phyloP scores from a whole-genome alignment of 2,888 invertebrate genomes.

The Cyrtodaria siliqua region DNA sequence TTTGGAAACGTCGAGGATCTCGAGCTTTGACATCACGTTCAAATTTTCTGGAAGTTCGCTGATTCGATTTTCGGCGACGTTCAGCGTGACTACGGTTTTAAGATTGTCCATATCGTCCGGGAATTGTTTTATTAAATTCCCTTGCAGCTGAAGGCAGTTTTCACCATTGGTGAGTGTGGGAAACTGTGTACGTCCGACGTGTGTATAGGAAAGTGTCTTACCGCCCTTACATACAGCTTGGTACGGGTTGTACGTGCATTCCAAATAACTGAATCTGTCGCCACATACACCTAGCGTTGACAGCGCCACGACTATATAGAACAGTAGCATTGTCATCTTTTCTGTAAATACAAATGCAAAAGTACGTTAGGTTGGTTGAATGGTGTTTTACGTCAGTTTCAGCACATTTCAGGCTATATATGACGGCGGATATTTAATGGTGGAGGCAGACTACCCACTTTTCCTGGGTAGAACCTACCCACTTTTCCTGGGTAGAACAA shows the following conservation, averaged over 20 bases:
- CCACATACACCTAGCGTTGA: no score
- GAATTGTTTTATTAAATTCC: conserved; percentile 42
- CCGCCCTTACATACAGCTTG: conserved; percentile 31
- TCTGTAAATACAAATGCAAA: no score
- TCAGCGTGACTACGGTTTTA: conserved; percentile 30
- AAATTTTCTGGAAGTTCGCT: conserved; percentile 40
- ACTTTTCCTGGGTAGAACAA: no score
- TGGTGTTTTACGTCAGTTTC: no score
- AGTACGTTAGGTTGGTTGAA: no score
- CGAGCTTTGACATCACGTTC: conserved; percentile 22
- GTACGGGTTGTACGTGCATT: conserved; percentile 49
- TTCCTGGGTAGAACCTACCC: no score
- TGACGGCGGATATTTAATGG: no score
- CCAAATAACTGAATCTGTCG: conserved; percentile 47
- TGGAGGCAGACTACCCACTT: no score
- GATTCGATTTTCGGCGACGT: conserved; percentile 39
- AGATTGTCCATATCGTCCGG: conserved; percentile 28
- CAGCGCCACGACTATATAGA: no score
- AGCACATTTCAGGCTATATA: no score
- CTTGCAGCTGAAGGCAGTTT: conserved; percentile 34
- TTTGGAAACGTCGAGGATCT: conserved; percentile 48
- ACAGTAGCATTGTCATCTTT: no score
- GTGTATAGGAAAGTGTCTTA: background rate
- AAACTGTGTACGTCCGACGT: conserved; percentile 25
- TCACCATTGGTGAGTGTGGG: conserved; percentile 21